Conservation (phyloP, 2,797 vertebrate genomes). For the Cyclura pinguis region DNA sequence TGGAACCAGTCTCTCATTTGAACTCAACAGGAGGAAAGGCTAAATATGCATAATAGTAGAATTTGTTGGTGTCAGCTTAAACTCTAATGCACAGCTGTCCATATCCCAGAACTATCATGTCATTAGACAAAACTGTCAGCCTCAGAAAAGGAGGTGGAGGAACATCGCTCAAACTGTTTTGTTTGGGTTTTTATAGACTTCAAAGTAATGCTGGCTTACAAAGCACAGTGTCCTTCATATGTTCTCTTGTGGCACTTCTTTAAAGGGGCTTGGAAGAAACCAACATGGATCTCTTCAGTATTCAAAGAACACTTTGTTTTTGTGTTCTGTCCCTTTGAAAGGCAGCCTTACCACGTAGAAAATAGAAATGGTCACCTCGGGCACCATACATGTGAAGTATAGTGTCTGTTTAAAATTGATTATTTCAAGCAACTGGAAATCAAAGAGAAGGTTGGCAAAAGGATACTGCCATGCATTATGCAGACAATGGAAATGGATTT, state of each 20-base stretch:
- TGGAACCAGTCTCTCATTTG: constrained; percentile 43
- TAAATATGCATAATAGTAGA: constrained; percentile 34
- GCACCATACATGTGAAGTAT: not conserved
- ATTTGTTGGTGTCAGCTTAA: constrained; percentile 49
- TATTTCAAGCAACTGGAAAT: not conserved
- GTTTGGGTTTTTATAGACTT: not conserved
- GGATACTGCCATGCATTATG: not conserved
- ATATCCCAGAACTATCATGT: constrained; percentile 1
- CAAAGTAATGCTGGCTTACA: constrained; percentile 14
- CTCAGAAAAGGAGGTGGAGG: not conserved
- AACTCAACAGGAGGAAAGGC: constrained; percentile 28
- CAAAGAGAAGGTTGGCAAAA: not conserved
- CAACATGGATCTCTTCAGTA: not conserved
- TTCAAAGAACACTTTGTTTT: not conserved
- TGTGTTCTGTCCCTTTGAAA: not conserved
- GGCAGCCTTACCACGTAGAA: not conserved
- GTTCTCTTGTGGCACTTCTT: not conserved
- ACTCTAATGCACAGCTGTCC: constrained; percentile 33
- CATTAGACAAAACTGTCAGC: constrained; percentile 23
- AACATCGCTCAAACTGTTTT: not conserved
- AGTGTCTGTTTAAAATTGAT: not conserved
- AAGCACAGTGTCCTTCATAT: not conserved
- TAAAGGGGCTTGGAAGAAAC: not conserved
- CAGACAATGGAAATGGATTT: not conserved
- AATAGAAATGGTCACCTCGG: not conserved